These are phyloP conservation scores for Eptesicus fuscus DNA, from an alignment of 2,113 vertebrate genomes.

Conservation along the genomic window DNA sequence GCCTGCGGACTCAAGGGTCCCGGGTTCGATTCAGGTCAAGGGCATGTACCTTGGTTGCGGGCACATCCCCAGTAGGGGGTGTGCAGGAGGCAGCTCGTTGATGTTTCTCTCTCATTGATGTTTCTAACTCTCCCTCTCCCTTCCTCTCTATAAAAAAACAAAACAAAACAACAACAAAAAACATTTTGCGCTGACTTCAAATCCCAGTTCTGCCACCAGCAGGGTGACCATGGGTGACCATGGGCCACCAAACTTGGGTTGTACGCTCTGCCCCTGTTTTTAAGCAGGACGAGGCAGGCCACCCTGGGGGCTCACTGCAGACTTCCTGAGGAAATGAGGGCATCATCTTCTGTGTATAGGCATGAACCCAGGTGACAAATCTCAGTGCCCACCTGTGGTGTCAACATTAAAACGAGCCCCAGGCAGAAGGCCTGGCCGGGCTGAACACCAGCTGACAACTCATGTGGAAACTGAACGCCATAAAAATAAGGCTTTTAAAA, in stretches of 20 bases:
- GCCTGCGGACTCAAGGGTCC: too few species aligned
- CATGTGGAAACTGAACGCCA: not conserved
- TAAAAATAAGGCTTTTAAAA: not conserved
- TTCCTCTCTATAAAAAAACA: too few species aligned
- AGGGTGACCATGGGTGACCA: too few species aligned
- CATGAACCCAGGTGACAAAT: not conserved
- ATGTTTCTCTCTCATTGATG: too few species aligned
- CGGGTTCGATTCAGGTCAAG: too few species aligned
- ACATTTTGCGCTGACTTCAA: not conserved
- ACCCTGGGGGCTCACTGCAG: not conserved
- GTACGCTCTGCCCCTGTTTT: not conserved
- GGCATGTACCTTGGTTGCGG: too few species aligned
- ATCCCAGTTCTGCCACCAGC: not conserved
- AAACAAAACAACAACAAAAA: too few species aligned
- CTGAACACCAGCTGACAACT: not conserved
- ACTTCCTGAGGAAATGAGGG: not conserved
- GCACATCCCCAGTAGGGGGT: too few species aligned
- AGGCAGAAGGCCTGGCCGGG: not conserved
- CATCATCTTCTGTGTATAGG: rapidly evolving
- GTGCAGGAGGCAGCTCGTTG: too few species aligned
- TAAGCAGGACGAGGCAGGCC: not conserved
- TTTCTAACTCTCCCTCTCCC: too few species aligned
- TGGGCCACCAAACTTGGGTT: too few species aligned
- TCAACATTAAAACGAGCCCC: too few species aligned
- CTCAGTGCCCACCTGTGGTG: rapidly evolving